These are phyloP conservation scores for Drosophila tropicalis DNA, from an alignment of 1,140 invertebrate genomes.

Conservation along the genomic window DNA sequence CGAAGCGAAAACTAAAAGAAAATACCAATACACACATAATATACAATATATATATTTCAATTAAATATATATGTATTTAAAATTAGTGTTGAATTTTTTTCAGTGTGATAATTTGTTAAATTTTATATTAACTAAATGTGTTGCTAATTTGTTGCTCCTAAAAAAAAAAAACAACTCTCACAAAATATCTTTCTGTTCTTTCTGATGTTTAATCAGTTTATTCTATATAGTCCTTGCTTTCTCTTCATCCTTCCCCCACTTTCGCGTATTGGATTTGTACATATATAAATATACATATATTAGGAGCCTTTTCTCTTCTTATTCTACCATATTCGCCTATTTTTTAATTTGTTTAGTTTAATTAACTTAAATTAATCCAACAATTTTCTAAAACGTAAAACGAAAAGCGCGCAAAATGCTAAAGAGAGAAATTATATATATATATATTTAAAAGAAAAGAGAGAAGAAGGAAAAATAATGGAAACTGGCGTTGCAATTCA, in stretches of 20 bases:
- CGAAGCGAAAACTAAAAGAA: conserved; percentile 44
- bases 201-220: neutral
- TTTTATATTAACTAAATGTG: conserved; percentile 65
- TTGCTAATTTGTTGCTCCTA: conserved; percentile 67
- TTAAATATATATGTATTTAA: conserved; percentile 59
- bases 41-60: conserved; percentile 28
- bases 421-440: conserved; percentile 11
- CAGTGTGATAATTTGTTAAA: conserved; percentile 82
- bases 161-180: neutral
- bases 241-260: neutral
- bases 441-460: neutral
- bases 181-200: conserved; percentile 21
- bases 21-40: conserved; percentile 37
- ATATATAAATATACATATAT: conserved; percentile 9
- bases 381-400: conserved; percentile 31
- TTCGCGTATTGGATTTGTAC: neutral
- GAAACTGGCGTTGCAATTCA: conserved; percentile 59
- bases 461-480: neutral
- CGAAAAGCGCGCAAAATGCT: conserved; percentile 54
- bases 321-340: neutral
- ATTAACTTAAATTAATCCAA: conserved; percentile 8
- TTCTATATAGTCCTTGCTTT: conserved; percentile 22
- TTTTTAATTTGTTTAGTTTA: conserved; percentile 7
- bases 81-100: conserved; percentile 81
- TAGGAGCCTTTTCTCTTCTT: neutral